Percentiles rank a stretch among this genome's conserved stretches.
Evolutionary conservation across 2,797 vertebrate genomes (phyloP).

Genomic region (Chelonia mydas): DNA sequence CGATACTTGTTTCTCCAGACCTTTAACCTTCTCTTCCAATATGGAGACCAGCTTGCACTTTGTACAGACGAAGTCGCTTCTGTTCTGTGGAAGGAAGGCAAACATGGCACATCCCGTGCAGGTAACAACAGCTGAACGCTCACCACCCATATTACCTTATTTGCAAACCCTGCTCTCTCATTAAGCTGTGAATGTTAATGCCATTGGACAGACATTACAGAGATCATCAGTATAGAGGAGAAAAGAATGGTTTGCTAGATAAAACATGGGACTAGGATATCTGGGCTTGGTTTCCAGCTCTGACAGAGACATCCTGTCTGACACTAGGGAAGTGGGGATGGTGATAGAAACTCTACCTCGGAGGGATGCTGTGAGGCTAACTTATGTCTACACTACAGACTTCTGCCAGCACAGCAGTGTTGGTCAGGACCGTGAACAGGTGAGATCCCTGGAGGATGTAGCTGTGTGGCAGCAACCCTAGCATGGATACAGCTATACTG

Average conservation of each 20-base stretch:
- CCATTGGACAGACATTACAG: neutral
- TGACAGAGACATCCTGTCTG: accelerated
- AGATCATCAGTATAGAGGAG: neutral
- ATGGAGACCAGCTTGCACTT: too few species aligned
- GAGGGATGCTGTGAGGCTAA: neutral
- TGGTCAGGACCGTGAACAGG: too few species aligned
- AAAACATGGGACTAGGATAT: neutral
- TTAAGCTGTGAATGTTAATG: neutral
- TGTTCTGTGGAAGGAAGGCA: too few species aligned
- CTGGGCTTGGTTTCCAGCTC: neutral
- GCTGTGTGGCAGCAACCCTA: too few species aligned
- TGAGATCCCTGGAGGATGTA: too few species aligned
- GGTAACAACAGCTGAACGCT: too few species aligned
- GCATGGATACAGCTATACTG: too few species aligned
- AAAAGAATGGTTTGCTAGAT: neutral
- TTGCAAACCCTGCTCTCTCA: neutral
- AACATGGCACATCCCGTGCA: too few species aligned
- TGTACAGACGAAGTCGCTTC: too few species aligned
- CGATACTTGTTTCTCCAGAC: too few species aligned
- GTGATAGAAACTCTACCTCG: neutral
- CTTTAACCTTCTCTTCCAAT: too few species aligned
- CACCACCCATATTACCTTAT: neutral
- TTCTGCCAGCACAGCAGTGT: too few species aligned
- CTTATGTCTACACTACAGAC: neutral
- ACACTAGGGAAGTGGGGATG: neutral